Base-by-base conservation (phyloP, 2,113 vertebrate species). In the Centrocercus urophasianus region DNA sequence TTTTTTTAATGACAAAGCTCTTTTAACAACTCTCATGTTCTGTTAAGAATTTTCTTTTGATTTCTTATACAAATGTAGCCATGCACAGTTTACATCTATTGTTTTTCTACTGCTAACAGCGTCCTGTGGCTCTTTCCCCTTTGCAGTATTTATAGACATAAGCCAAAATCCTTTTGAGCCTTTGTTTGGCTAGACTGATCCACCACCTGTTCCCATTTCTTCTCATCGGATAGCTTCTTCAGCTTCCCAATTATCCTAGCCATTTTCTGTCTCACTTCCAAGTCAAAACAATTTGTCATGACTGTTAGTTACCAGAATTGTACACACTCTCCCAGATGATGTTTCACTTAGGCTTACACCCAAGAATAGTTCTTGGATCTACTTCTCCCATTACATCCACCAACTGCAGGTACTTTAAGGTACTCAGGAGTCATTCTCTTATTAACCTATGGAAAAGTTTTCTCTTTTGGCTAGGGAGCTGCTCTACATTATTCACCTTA, bases 131-230 rank as follows among this genome's bases (percentile, higher is more conserved):
- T 66, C 75, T 28, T 89, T 76, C 67, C 72, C 84, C 18, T 4
- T 48, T 83, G 76, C 57, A 64, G 32, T 96, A 96, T 93, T 95
- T 94, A 94, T 95, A 96, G 92, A 83, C 1, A 8, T 6, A 56
- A 94, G 60, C 76, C 71, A 72, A 96, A 96, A 95, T 93, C 96
- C 83, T 59, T 83, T 71, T 91, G 85, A 94, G 90, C 95, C 86
- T 96, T 96, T 96, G 95, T 96, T 96, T 96, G 88, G 88, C 69
- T 95, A 96, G 79, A 50, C 67, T 86, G 95, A 95, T 93, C 90
- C 32, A 91, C 86, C 96, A 96, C 93, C 93, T 96, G 96, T 80
- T 94, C 83, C 88, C 75, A 43, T 96, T 64, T 89, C 88, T 34
- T 91, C 88, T 86, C 69, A 47, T 2, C 70, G 79, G 79, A 77